Base-by-base conservation (phyloP, 2,888 invertebrate species). In the Sphinx pinastri region DNA sequence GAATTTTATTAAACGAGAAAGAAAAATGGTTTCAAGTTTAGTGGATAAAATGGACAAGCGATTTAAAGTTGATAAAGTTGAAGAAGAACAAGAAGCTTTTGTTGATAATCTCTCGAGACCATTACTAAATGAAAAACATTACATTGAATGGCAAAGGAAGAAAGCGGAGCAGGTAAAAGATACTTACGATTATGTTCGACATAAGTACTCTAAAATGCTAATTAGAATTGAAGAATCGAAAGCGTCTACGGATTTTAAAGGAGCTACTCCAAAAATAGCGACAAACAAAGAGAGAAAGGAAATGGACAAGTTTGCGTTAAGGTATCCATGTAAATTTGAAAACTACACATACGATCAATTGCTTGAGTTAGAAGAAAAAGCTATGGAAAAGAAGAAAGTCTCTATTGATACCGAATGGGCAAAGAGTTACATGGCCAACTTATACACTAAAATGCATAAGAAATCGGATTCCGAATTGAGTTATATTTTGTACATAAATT, bases 91-190 rank as follows among this genome's bases (percentile, higher is more conserved):
- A 68, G 85, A 87, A 63, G 84, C 88, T 58, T 81, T 88, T 72
- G 85, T 89, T 2, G 92, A 94, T 63, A 85, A 92, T 69, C 84
- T 93, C 1, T 91, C 94, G 0, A 89, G 83, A 66, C 93, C 94
- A 5, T 81, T 95, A 70, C 73, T 92, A 0, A 88, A 91, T 71
- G 93, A 94, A 72, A 88, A 88, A 73, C 92, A 94, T 73, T 92
- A 95, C 63, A 91, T 95, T 58, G 92, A 95, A 71, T 96, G 95
- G 95, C 94, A 95, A 79, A 93, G 88, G 78, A 91, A 93, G 73
- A 94, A 95, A 81, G 82, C 90, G 6, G 81, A 89, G 54, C 83
- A 90, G 76, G 84, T 95, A 0, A 87, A 94, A 81, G 88, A 91
- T 45, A 90, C 88, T 0, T 92, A 91, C 71, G 89, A 88, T 58